phyloP scores from a whole-genome alignment of 1,140 invertebrate genomes.

The Papilio polytes region DNA sequence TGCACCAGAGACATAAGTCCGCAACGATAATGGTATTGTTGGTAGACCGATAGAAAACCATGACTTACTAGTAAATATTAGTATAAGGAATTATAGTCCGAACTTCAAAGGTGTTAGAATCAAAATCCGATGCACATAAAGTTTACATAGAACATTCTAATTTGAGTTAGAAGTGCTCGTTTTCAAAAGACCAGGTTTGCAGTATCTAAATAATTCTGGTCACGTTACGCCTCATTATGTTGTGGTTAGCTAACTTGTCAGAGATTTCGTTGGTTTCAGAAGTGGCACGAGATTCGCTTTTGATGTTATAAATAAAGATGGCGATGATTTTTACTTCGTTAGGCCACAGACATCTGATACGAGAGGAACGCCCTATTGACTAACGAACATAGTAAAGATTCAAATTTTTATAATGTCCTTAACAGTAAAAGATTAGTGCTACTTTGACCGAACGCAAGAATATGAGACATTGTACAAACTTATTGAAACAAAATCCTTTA shows the following conservation, averaged over 20 bases:
- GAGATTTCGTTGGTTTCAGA: conserved; percentile 23
- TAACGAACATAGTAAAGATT: conserved; percentile 1
- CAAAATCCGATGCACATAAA: background rate
- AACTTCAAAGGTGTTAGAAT: background rate
- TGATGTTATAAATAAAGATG: conserved; percentile 37
- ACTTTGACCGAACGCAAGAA: background rate
- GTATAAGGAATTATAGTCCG: background rate
- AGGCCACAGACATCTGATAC: conserved; percentile 30
- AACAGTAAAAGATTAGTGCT: background rate
- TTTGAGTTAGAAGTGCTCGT: background rate
- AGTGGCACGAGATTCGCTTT: conserved; percentile 1
- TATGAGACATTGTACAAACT: background rate
- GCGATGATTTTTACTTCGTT: conserved; percentile 37
- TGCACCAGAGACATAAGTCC: conserved; percentile 24
- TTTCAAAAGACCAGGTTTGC: conserved; percentile 32
- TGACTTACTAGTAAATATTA: background rate
- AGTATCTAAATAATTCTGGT: conserved; percentile 41
- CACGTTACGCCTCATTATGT: conserved; percentile 32
- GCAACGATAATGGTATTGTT: conserved; percentile 32
- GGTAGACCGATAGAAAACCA: background rate
- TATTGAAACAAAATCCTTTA: background rate
- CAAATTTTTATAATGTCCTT: background rate
- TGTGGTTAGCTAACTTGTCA: conserved; percentile 36
- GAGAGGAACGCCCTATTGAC: conserved; percentile 22
- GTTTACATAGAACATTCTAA: background rate